Evolutionary conservation across 2,113 vertebrate species (phyloP).

Genomic region (Pluvialis apricaria): DNA sequence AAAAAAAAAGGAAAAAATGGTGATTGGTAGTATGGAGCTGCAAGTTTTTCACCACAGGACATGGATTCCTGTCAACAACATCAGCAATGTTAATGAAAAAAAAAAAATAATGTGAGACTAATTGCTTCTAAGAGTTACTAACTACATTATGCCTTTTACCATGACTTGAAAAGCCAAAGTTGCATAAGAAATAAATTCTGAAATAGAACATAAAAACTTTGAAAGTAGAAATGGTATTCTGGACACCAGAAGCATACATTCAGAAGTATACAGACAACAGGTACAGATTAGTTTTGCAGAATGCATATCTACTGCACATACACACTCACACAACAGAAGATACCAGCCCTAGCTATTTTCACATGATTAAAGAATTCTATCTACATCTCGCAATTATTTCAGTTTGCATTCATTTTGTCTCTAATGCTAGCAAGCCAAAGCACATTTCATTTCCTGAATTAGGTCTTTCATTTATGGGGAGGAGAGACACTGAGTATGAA

Average conservation of each 20-base stretch:
- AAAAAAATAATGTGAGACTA: neutral
- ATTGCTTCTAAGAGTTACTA: neutral
- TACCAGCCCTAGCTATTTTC: neutral
- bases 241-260: neutral
- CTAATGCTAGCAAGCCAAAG: neutral
- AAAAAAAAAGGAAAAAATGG: neutral
- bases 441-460: neutral
- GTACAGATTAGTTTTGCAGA: neutral
- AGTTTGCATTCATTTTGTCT: neutral
- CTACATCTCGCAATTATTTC: neutral
- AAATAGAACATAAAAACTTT: neutral
- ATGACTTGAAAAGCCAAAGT: neutral
- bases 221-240: neutral
- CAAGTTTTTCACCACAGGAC: neutral
- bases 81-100: neutral
- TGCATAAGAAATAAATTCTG: neutral
- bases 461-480: neutral
- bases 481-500: neutral
- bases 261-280: neutral
- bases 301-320: neutral
- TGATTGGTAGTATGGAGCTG: neutral
- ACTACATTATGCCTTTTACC: neutral
- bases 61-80: neutral
- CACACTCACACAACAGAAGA: neutral
- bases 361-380: neutral